phyloP scores from a whole-genome alignment of 2,797 vertebrate species.

The Crocodylus rhombifer region DNA sequence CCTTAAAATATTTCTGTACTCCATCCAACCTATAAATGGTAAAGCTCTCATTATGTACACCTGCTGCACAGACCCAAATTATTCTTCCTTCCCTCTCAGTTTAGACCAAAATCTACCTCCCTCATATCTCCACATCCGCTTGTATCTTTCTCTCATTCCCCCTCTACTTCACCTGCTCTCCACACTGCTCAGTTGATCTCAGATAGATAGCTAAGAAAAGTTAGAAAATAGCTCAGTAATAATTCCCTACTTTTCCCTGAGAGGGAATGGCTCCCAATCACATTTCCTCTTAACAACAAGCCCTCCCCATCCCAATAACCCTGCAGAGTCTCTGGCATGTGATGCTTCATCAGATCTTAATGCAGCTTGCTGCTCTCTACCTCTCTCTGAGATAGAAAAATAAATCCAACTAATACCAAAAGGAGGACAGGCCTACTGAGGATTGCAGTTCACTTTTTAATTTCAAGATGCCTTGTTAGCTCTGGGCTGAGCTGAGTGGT shows the following conservation, averaged over 20 bases:
- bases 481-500: slow-evolving; percentile 61
- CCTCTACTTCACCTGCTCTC: too few relatives aligned
- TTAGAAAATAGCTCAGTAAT: not conserved
- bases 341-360: not conserved
- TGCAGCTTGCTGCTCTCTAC: fast-evolving
- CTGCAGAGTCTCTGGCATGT: fast-evolving
- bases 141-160: not conserved
- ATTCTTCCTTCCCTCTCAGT: not conserved
- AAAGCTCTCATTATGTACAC: not conserved
- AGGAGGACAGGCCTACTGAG: slow-evolving; percentile 77
- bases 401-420: slow-evolving; percentile 70
- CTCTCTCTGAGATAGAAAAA: slow-evolving; percentile 30
- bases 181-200: not conserved
- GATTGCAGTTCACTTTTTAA: slow-evolving; percentile 77
- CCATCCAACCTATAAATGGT: not conserved
- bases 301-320: not conserved
- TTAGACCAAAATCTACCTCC: not conserved
- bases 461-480: slow-evolving; percentile 76
- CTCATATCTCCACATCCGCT: not conserved
- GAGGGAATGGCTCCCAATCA: not conserved
- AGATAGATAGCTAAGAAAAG: not conserved
- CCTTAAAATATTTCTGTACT: too few relatives aligned
- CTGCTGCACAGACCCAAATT: not conserved
- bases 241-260: not conserved
- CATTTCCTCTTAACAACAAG: not conserved